Evolutionary conservation across 2,797 vertebrate species (phyloP).

Genomic region (Sparidentex hasta): DNA sequence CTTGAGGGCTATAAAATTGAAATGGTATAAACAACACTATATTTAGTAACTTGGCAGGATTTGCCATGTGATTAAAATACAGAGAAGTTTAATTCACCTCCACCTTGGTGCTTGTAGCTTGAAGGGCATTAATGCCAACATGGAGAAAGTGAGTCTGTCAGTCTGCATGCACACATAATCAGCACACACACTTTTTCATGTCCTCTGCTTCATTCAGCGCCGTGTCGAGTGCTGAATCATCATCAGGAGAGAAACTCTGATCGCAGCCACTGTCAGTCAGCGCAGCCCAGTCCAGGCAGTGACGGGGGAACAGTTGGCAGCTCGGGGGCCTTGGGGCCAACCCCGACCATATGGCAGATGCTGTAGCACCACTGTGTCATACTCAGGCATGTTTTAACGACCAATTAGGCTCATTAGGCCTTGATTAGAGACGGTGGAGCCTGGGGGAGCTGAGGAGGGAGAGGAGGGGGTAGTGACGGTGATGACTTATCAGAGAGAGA

Average conservation of each 20-base stretch:
- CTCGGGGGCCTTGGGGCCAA: constrained; percentile 78
- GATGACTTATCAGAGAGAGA: constrained; percentile 75
- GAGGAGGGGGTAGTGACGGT: constrained; percentile 22
- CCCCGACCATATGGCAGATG: constrained; percentile 84
- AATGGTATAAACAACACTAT: neutral
- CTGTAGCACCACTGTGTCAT: constrained; percentile 79
- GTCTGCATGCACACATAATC: constrained; percentile 26
- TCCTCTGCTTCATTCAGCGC: constrained; percentile 34
- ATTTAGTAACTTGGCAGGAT: neutral
- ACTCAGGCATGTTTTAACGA: constrained; percentile 87
- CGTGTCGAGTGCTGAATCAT: constrained; percentile 77
- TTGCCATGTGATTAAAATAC: neutral
- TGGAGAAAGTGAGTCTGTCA: constrained; percentile 26
- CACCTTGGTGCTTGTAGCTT: neutral
- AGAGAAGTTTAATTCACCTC: neutral
- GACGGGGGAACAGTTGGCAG: constrained; percentile 81
- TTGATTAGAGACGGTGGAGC: constrained; percentile 86
- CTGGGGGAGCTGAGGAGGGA: constrained; percentile 68
- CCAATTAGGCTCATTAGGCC: constrained; percentile 90
- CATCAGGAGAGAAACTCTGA: constrained; percentile 74
- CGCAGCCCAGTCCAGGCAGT: constrained; percentile 55
- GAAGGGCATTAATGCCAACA: constrained; percentile 25
- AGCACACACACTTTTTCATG: constrained; percentile 29
- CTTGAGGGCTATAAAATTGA: neutral
- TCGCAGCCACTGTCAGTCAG: constrained; percentile 71